phyloP scores from a whole-genome alignment of 2,888 invertebrate genomes.

The Timema cristinae region DNA sequence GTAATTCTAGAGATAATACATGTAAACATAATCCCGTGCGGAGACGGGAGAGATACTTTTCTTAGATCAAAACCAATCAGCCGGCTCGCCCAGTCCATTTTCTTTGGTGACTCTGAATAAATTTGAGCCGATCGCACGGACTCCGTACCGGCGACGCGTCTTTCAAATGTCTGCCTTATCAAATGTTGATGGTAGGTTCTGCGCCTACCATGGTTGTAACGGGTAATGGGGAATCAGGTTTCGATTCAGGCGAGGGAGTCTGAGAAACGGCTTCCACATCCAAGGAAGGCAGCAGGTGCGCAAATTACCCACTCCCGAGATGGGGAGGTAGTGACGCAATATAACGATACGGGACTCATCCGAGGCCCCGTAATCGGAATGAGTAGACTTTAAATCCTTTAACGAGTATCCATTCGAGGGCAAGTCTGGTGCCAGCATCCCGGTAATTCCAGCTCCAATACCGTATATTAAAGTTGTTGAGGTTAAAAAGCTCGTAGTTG shows the following conservation, averaged over 20 bases:
- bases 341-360: constrained; percentile 59
- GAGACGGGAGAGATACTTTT: no score
- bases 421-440: constrained; percentile 65
- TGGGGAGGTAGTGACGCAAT: constrained; percentile 63
- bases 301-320: constrained; percentile 60
- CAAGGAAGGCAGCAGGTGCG: constrained; percentile 70
- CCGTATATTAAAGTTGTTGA: constrained; percentile 58
- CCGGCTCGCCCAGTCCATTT: constrained; percentile 36
- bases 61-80: background rate
- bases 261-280: constrained; percentile 67
- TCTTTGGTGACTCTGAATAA: constrained; percentile 49
- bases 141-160: constrained; percentile 54
- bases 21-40: background rate
- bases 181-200: constrained; percentile 63
- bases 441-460: constrained; percentile 66
- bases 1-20: constrained; percentile 58
- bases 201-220: constrained; percentile 64
- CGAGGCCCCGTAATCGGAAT: constrained; percentile 55
- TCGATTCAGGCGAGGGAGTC: constrained; percentile 69
- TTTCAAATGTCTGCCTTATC: constrained; percentile 66
- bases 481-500: constrained; percentile 47
- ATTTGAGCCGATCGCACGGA: constrained; percentile 45
- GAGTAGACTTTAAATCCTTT: constrained; percentile 53
- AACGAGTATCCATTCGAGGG: constrained; percentile 61
- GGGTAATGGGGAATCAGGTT: constrained; percentile 73